Evolutionary conservation across 2,797 vertebrate species (phyloP), one percentile per base, ranked within the genome.

Genomic region (Pipistrellus pygmaeus): DNA sequence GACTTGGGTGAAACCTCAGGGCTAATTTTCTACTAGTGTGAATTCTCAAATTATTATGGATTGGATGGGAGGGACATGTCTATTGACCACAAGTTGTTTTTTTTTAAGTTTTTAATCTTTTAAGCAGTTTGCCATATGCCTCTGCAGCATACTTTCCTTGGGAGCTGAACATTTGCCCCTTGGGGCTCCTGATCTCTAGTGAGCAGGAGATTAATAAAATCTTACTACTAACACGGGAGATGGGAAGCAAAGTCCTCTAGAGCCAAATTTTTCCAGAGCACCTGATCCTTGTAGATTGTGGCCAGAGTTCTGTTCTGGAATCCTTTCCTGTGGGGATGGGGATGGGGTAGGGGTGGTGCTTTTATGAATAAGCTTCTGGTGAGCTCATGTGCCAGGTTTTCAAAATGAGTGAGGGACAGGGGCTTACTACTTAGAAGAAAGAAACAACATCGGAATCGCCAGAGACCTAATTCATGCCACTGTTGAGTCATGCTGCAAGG

Each of bases 51-150:
- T 88, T 89, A 85, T 69, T 95, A 27, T 91, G 53, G 48, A 38
- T 88, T 94, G 93, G 35, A 21, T 93, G 95, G 95, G 96, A 88
- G 78, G 78, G 90, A 32, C 77, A 32, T 96, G 85, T 94, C 91
- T 96, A 8, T 69, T 97, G 93, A 96, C 75, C 78, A 88, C 88
- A 94, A 71, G 69, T 92, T 66, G 23, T 55, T 55, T 41, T 6
- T 41, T 41, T 41, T 41, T 41, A 41, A 41, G 21, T 55, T 55
- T 55, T 55, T 55, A 21, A 76, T 93, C 55, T 95, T 96, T 94
- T 80, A 95, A 97, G 93, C 96, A 96, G 94, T 96, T 96, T 97
- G 64, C 93, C 88, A 76, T 85, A 91, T 93, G 48, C 57, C 91
- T 97, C 87, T 95, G 85, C 96, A 95, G 90, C 71, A 83, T 95